Base-by-base conservation (phyloP, 1,140 invertebrate species). In the Scylla paramamosain region DNA sequence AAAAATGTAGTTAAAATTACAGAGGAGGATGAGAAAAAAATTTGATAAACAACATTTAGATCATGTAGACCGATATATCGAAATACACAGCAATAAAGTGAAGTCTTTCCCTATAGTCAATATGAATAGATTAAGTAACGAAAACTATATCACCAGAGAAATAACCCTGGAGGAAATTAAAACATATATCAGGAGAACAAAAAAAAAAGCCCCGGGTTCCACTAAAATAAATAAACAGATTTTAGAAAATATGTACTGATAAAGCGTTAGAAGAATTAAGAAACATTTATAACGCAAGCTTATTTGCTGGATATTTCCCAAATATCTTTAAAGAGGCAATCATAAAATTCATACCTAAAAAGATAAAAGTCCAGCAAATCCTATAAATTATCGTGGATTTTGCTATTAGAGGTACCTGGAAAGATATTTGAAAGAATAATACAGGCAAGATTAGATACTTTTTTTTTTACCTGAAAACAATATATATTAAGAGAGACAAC, bases 331-430 rank as follows among this genome's bases (percentile, higher is more conserved):
- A 14, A 67, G 3, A 67, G 4, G 59, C 59, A 67, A 25, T 67
- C 8, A 67, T 67, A 20, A 8, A 67, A 67, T 67, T 67, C 20
- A 14, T 67, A 67, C 59, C 45, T n/a, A 31, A 29, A 29, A 16
- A 52, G 12, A 25, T 10, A n/a, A 48, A 52, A 28, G 46, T 4
- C 45, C 90, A 6, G 14, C 25, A 29, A 28, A 52, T 16, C 90
- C 90, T 4, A 6, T 32, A 59, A 91, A 91, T 52, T 91, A 52
- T 20, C 28, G 90, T 10, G 46, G 25, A 91, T 91, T 46, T 91
- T 46, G n/a, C 29, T 91, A 25, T 28, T 91, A 7, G 90, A 59
- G 25, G 29, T 91, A 20, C 90, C 90, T 6, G 45, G 90, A 4
- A 91, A 91, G 16, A 29, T 91, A 0, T 52, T 59, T 29, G 90